A percentile compares a stretch with the other conserved stretches of the same genome.
phyloP scores from a whole-genome alignment of 2,797 vertebrate genomes.

The Carcharodon carcharias region DNA sequence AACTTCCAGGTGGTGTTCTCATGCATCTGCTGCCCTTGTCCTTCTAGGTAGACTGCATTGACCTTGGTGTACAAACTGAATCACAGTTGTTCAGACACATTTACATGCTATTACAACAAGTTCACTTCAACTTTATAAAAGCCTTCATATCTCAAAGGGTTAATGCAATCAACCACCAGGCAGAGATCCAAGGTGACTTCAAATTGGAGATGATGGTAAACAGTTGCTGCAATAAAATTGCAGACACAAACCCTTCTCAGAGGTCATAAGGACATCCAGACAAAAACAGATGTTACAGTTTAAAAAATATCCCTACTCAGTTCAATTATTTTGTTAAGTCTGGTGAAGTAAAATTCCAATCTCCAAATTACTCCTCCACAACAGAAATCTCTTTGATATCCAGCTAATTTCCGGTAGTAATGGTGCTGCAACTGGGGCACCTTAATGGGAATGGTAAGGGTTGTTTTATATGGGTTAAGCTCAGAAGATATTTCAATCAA shows the following conservation, averaged over 20 bases:
- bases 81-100: background rate
- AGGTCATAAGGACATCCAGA: background rate
- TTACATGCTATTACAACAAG: background rate
- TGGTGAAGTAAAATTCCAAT: background rate
- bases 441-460: background rate
- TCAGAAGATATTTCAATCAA: background rate
- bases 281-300: background rate
- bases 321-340: background rate
- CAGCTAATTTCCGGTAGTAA: background rate
- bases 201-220: conserved; percentile 17
- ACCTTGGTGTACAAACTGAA: background rate
- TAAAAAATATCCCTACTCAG: background rate
- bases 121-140: background rate
- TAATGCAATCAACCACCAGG: background rate
- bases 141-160: background rate
- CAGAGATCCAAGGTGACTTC: background rate
- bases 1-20: no score
- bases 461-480: background rate
- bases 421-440: background rate
- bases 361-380: background rate
- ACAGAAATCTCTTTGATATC: background rate
- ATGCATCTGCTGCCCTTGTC: no score
- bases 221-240: background rate
- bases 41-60: no score
- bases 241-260: background rate